Base-by-base conservation (phyloP, 2,113 vertebrate genomes). In the Cephalopholis sonnerati region DNA sequence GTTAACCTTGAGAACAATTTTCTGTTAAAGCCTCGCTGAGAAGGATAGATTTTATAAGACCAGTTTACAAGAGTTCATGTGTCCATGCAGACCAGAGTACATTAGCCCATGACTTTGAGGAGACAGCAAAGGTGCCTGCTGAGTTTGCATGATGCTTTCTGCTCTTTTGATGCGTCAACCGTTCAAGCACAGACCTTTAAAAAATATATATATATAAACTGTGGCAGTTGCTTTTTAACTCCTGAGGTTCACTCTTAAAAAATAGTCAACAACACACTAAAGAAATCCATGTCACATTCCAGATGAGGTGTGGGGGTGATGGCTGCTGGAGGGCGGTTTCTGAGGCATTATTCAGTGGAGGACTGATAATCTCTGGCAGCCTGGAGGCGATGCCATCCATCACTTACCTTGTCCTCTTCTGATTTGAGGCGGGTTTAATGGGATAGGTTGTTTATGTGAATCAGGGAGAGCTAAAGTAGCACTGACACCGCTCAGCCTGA, bases 371-470 rank as follows among this genome's bases (percentile, higher is more conserved):
- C 89, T 66, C 84, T 81, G 73, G 73, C 86, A 90, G 87, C 63
- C 72, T 53, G 44, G 64, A 90, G 86, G 76, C 12, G 7, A 71
- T 18, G 70, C 66, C 62, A 89, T 93, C 91, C 85, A 91, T 91
- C 90, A 92, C 90, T 89, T 91, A 93, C 86, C 91, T 89, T 78
- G 74, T 90, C 79, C 83, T 91, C 74, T 18, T 87, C 86, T 82
- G 75, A 90, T 88, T 36, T 79, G 78, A 74, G 77, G 68, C 4
- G 55, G 79, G n/a, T 71, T 84, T 83, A 77, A 91, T 91, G 70
- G 74, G 86, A 89, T 54, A 22, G 57, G 73, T 79, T 89, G 84
- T 87, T 89, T 85, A 72, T 82, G 41, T 83, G 79, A 77, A 85
- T 82, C 75, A 81, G 72, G 12, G 57, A 74, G 72, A 46, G 67